Evolutionary conservation across 2,113 vertebrate species (phyloP).

Genomic region (Irena cyanogastra): DNA sequence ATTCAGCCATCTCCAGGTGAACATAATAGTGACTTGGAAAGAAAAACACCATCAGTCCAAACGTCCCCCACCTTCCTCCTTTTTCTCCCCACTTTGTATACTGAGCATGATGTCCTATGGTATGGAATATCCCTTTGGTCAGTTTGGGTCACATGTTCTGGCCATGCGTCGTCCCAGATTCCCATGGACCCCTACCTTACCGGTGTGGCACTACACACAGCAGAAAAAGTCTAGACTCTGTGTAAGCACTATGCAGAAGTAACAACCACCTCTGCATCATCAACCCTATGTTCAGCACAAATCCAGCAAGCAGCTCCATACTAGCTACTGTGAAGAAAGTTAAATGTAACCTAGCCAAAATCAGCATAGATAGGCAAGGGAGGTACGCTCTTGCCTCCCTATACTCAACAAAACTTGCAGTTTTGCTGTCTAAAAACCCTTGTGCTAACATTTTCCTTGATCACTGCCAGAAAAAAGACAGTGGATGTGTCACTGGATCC

Average conservation of each 20-base stretch:
- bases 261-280: background rate
- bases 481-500: background rate
- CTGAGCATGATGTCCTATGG: background rate
- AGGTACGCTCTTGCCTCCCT: background rate
- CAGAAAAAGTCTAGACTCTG: background rate
- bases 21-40: accelerated
- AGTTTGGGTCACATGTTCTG: background rate
- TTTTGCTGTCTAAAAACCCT: background rate
- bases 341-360: background rate
- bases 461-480: background rate
- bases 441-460: background rate
- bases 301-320: background rate
- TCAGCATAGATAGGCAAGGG: background rate
- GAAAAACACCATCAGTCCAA: background rate
- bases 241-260: background rate
- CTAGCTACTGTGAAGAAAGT: background rate
- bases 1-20: background rate
- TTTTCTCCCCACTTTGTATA: background rate
- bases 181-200: background rate
- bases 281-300: background rate
- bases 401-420: background rate
- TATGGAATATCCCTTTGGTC: background rate
- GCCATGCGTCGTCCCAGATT: background rate
- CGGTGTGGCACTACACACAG: accelerated
- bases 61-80: accelerated